A percentile compares a stretch with the other conserved stretches of the same genome.
Evolutionary conservation across 30 jellyfish, hydroid and myxozoan species (phyloP).

Genomic region (Cassiopea xamachana): DNA sequence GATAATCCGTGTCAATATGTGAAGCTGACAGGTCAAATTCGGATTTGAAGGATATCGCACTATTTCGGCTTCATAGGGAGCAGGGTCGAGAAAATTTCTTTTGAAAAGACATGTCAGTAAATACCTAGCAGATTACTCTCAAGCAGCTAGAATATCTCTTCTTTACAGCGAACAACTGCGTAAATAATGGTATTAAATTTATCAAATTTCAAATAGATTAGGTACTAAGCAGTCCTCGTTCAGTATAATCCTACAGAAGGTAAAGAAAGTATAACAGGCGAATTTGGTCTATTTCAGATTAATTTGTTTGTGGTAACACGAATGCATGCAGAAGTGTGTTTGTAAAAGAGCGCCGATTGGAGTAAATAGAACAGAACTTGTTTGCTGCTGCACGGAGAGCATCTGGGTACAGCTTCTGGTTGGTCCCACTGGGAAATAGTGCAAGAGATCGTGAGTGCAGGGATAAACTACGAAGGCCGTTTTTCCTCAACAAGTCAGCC

Average conservation of each 20-base stretch:
- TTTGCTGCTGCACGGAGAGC: neutral
- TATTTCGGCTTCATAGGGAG: constrained; percentile 43
- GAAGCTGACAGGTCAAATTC: constrained; percentile 42
- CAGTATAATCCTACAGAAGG: constrained; percentile 1
- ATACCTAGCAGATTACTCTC: constrained; percentile 1
- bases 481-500: neutral
- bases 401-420: neutral
- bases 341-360: constrained; percentile 7
- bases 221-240: constrained; percentile 15
- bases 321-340: constrained; percentile 18
- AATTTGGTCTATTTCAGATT: neutral
- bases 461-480: neutral
- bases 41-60: constrained; percentile 46
- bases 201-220: constrained; percentile 30
- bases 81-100: constrained; percentile 9
- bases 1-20: constrained; percentile 6
- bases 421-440: neutral
- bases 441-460: neutral
- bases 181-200: constrained; percentile 28
- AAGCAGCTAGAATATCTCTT: constrained; percentile 8
- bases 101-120: constrained; percentile 5
- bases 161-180: constrained; percentile 15
- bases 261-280: constrained; percentile 13
- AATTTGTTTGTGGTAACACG: constrained; percentile 35
- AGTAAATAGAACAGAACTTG: neutral